Percentiles rank a stretch among this genome's conserved stretches.
Conservation (phyloP, 2,797 vertebrate species). For the Clarias fuscus region DNA sequence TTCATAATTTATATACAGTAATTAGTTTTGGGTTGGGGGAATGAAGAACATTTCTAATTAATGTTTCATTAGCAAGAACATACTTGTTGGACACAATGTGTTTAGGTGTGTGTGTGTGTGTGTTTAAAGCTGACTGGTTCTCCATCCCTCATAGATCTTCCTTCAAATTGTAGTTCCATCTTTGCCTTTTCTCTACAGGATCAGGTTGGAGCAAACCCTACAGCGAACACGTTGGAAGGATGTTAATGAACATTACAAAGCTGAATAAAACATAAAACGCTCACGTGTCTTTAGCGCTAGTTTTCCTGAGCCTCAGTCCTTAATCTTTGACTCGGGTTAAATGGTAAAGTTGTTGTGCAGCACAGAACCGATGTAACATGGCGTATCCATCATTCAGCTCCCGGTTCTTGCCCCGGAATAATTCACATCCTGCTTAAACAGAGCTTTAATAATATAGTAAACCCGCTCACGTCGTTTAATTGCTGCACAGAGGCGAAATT, state of each 20-base stretch:
- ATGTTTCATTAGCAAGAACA: slow-evolving; percentile 44
- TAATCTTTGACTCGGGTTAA: neutral
- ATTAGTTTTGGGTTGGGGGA: slow-evolving; percentile 41
- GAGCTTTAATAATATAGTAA: slow-evolving; percentile 28
- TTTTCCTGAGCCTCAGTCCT: neutral
- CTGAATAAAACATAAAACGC: neutral
- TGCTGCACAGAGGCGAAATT: slow-evolving; percentile 38
- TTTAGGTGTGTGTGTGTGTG: neutral
- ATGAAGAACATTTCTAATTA: slow-evolving; percentile 48
- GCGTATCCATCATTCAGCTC: slow-evolving; percentile 13
- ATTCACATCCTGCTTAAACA: slow-evolving; percentile 39
- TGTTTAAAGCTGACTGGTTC: slow-evolving; percentile 24
- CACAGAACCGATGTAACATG: slow-evolving; percentile 1
- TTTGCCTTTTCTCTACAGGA: neutral
- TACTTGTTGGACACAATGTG: too few species aligned
- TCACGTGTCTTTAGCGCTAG: neutral
- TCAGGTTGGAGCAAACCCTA: neutral
- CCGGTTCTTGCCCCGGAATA: slow-evolving; percentile 1
- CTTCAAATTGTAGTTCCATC: slow-evolving; percentile 85
- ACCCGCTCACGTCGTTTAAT: slow-evolving; percentile 26
- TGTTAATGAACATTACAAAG: neutral
- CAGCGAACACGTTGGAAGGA: neutral
- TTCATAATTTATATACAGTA: slow-evolving; percentile 9
- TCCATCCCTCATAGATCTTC: slow-evolving; percentile 76
- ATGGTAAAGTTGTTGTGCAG: neutral